Percentiles rank a stretch among this genome's conserved stretches.
These are phyloP conservation scores for Aphyosemion australe DNA, from an alignment of 2,113 vertebrate species.

Conservation along the genomic window DNA sequence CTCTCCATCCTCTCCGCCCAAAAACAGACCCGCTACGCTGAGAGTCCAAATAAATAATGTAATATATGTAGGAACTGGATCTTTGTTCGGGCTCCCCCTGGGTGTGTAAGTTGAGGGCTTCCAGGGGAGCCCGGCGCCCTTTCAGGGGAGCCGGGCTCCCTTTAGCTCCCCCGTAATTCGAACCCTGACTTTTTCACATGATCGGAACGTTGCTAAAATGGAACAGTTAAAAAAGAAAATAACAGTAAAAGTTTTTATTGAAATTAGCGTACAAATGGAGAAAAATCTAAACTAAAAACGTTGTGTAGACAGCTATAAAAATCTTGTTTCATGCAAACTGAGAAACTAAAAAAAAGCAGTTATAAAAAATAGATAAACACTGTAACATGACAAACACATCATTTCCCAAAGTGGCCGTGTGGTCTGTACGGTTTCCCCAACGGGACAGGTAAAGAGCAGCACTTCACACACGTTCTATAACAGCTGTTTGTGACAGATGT, in stretches of 20 bases:
- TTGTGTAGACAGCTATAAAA: conserved; percentile 57
- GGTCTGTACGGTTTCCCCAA: conserved; percentile 46
- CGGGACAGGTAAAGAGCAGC: conserved; percentile 33
- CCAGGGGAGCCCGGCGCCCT: no score
- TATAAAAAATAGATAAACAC: conserved; percentile 77
- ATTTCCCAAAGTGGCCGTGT: conserved; percentile 57
- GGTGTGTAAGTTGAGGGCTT: no score
- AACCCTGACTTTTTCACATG: no score
- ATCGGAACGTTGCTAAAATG: neutral
- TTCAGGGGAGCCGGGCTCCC: no score
- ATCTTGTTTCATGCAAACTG: conserved; percentile 53
- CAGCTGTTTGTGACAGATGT: conserved; percentile 20
- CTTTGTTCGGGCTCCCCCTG: no score
- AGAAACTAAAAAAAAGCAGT: conserved; percentile 69
- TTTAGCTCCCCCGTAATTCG: no score
- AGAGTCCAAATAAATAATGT: no score
- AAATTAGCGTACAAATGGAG: conserved; percentile 74
- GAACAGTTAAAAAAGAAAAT: conserved; percentile 4
- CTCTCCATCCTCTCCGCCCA: no score
- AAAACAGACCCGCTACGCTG: no score
- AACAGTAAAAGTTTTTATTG: conserved; percentile 72
- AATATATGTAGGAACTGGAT: no score
- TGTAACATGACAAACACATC: conserved; percentile 76
- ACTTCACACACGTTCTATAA: conserved; percentile 34
- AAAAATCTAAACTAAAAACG: conserved; percentile 39